Percentiles rank a stretch among this genome's conserved stretches.
Conservation (phyloP, 2,113 vertebrate genomes). For the Eptatretus burgeri region DNA sequence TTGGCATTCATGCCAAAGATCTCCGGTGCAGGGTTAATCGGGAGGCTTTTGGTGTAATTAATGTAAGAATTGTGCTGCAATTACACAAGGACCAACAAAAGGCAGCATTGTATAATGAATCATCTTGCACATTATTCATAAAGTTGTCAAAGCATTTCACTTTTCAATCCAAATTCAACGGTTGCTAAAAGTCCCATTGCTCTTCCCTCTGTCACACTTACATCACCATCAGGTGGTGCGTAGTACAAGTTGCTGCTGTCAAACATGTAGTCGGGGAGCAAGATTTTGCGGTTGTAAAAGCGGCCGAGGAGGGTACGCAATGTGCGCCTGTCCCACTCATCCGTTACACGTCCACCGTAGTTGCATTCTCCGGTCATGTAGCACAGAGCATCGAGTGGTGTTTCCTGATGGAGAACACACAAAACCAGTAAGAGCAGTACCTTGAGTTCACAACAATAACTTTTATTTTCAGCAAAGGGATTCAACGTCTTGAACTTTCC, state of each 20-base stretch:
- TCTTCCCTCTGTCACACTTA: conserved; percentile 12
- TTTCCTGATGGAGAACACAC: conserved; percentile 17
- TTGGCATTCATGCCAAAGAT: conserved; percentile 51
- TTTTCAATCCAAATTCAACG: too few relatives aligned
- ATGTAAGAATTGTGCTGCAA: conserved; percentile 32
- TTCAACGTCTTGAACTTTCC: too few relatives aligned
- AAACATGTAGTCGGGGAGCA: conserved; percentile 26
- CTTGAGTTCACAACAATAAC: neutral
- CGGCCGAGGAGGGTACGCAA: conserved; percentile 31
- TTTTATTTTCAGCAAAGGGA: neutral
- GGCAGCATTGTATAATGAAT: too few relatives aligned
- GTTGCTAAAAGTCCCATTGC: too few relatives aligned
- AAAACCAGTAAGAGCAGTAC: neutral
- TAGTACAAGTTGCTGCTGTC: conserved; percentile 43
- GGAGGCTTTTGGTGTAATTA: conserved; percentile 36
- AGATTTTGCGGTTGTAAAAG: conserved; percentile 24
- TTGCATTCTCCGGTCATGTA: conserved; percentile 52
- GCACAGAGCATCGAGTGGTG: conserved; percentile 34
- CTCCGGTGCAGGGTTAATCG: conserved; percentile 35
- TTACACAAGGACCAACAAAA: conserved; percentile 7
- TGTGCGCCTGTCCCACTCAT: conserved; percentile 38
- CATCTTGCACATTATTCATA: too few relatives aligned
- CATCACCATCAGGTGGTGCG: conserved; percentile 22
- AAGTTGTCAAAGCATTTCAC: too few relatives aligned
- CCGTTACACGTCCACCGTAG: conserved; percentile 39